Percentiles rank a stretch among this genome's conserved stretches.
phyloP scores from a whole-genome alignment of 2,888 invertebrate species.

The Dicranocentrus wangi region DNA sequence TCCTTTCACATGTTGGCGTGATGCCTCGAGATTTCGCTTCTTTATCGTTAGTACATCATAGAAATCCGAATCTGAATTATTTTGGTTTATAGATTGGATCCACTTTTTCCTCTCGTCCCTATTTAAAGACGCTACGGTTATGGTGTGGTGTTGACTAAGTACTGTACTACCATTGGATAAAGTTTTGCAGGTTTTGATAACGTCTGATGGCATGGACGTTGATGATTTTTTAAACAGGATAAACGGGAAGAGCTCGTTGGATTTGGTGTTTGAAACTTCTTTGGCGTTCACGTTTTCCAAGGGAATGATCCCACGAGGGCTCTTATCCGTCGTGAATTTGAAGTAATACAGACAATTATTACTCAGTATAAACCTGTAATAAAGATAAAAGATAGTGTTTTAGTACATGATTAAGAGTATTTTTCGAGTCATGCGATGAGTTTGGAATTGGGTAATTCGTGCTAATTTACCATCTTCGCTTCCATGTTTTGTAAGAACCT shows the following conservation, averaged over 20 bases:
- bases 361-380: conserved; percentile 77
- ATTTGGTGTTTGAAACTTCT: conserved; percentile 74
- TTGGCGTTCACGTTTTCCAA: conserved; percentile 77
- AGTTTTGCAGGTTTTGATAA: conserved; percentile 71
- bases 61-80: conserved; percentile 68
- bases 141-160: conserved; percentile 64
- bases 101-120: conserved; percentile 77
- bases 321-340: conserved; percentile 78
- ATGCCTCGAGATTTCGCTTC: conserved; percentile 63
- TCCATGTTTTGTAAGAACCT: conserved; percentile 78
- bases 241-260: conserved; percentile 77
- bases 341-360: conserved; percentile 78
- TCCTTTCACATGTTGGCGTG: conserved; percentile 23
- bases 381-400: neutral
- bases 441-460: too few species aligned
- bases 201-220: conserved; percentile 74
- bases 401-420: neutral
- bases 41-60: conserved; percentile 69
- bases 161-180: conserved; percentile 69
- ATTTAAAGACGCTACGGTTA: conserved; percentile 72
- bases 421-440: neutral
- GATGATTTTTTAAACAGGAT: conserved; percentile 75
- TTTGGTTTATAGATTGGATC: conserved; percentile 76
- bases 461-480: conserved; percentile 74
- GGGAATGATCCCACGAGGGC: conserved; percentile 78